Evolutionary conservation across 2,888 invertebrate genomes (phyloP).

Genomic region (Pegoplata infirma): DNA sequence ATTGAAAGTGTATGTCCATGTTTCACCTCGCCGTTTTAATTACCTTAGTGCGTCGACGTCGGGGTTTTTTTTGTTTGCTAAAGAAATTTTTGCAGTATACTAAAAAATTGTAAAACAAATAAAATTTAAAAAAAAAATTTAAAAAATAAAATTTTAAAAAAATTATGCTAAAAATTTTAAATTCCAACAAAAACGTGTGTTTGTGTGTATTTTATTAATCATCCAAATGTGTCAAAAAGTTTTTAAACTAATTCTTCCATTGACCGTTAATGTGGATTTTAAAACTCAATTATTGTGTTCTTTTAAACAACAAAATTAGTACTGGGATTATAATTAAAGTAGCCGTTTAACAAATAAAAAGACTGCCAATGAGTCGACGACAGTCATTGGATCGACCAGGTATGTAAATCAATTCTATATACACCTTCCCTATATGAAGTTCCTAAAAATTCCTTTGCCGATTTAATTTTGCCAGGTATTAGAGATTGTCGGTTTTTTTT

Average conservation of each 20-base stretch:
- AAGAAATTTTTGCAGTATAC: slow-evolving; percentile 55
- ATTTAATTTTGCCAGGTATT: slow-evolving; percentile 21
- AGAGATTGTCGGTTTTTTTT: slow-evolving; percentile 3
- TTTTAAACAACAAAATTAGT: slow-evolving; percentile 26
- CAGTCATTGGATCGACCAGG: slow-evolving; percentile 75
- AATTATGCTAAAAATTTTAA: no score
- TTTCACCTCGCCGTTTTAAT: slow-evolving; percentile 58
- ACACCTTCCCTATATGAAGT: neutral
- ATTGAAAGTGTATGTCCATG: slow-evolving; percentile 36
- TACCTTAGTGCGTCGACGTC: slow-evolving; percentile 62
- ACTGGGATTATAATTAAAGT: slow-evolving; percentile 48
- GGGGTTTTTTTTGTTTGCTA: slow-evolving; percentile 33
- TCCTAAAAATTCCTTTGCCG: slow-evolving; percentile 2
- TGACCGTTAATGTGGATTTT: slow-evolving; percentile 29
- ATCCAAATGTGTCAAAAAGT: slow-evolving; percentile 58
- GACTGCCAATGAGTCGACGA: slow-evolving; percentile 74
- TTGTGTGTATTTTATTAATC: slow-evolving; percentile 16
- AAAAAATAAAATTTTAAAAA: slow-evolving; percentile 37
- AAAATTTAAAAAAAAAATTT: slow-evolving; percentile 14
- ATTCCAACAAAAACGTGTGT: slow-evolving; percentile 5
- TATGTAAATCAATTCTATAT: slow-evolving; percentile 54
- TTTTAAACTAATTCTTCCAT: slow-evolving; percentile 34
- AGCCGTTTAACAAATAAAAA: slow-evolving; percentile 58
- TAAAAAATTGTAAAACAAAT: slow-evolving; percentile 29
- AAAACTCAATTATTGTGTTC: slow-evolving; percentile 24